Base-by-base conservation (phyloP, 2,888 invertebrate species). In the Spialia ferax region DNA sequence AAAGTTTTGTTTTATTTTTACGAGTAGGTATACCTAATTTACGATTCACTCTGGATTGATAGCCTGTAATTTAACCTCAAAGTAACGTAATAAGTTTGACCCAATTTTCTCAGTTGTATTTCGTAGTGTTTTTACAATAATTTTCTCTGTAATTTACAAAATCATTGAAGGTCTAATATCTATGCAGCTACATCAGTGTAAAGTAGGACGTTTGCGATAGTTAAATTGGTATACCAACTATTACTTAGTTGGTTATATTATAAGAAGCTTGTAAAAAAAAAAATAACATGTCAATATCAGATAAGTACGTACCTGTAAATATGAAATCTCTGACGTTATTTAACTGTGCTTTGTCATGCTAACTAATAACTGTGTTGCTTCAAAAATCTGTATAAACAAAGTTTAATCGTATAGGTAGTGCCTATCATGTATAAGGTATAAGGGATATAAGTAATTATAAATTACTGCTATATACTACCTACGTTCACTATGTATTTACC, bases 31-130 rank as follows among this genome's bases (percentile, higher is more conserved):
- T n/a, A n/a, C n/a, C n/a, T n/a, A 32, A 61, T 50, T 50, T 35
- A 61, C 61, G 60, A 29, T 50, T 50, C 35, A 11, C 18, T 20
- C 35, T 38, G 20, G 20, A 32, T 61, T 35, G 20, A 50, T 50
- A 22, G 50, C 61, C 15, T 32, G 61, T 50, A 61, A 61, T 61
- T 61, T 50, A 61, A 50, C 61, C 61, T 50, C 6, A 6, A 50
- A 60, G 48, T 48, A 60, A 60, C 18, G 61, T 50, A 35, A 61
- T 50, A 61, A 32, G 50, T 61, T 61, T 50, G 50, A 61, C 61
- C 50, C 18, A 60, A 45, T 60, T 60, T 23, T 15, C 13, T 60
- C 48, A 29, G 18, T 23, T 18, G 5, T 57, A n/a, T 48, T 29
- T 48, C 26, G 18, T 26, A 11, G 32, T 35, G 15, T n/a, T 15